A percentile compares a stretch with the other conserved stretches of the same genome.
Evolutionary conservation across 2,797 vertebrate species (phyloP).

Genomic region (Halcyon badia): DNA sequence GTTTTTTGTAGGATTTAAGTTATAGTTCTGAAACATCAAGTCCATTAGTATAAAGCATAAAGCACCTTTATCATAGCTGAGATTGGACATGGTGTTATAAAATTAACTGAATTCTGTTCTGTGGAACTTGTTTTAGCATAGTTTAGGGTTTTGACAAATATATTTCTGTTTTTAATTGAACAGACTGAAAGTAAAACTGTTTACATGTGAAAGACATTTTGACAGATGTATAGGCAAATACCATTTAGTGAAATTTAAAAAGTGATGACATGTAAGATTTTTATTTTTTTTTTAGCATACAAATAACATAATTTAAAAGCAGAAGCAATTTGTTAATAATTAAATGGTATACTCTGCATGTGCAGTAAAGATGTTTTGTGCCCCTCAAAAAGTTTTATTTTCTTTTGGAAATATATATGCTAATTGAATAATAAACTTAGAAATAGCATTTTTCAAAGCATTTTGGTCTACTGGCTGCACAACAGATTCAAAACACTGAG

Average conservation of each 20-base stretch:
- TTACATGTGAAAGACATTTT: background rate
- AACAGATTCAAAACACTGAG: conserved; percentile 14
- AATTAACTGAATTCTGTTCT: background rate
- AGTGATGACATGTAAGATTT: background rate
- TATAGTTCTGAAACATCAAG: background rate
- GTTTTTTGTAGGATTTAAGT: background rate
- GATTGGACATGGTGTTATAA: background rate
- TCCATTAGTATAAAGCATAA: background rate
- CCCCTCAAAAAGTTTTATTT: conserved; percentile 28
- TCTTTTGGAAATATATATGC: background rate
- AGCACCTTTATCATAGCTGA: background rate
- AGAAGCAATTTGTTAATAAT: background rate
- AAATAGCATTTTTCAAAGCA: background rate
- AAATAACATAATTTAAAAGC: conserved; percentile 43
- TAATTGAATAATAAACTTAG: conserved; percentile 54
- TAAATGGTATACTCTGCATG: background rate
- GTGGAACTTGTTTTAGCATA: background rate
- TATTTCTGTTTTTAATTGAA: conserved; percentile 33
- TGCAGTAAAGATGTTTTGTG: background rate
- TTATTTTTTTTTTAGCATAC: background rate
- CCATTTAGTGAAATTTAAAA: conserved; percentile 30
- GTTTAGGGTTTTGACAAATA: conserved; percentile 29
- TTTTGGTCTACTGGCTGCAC: conserved; percentile 1
- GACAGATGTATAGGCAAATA: conserved; percentile 2
- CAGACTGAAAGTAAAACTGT: conserved; percentile 42